A percentile compares a stretch with the other conserved stretches of the same genome.
phyloP scores from a whole-genome alignment of 2,113 vertebrate species.

The Etheostoma spectabile region DNA sequence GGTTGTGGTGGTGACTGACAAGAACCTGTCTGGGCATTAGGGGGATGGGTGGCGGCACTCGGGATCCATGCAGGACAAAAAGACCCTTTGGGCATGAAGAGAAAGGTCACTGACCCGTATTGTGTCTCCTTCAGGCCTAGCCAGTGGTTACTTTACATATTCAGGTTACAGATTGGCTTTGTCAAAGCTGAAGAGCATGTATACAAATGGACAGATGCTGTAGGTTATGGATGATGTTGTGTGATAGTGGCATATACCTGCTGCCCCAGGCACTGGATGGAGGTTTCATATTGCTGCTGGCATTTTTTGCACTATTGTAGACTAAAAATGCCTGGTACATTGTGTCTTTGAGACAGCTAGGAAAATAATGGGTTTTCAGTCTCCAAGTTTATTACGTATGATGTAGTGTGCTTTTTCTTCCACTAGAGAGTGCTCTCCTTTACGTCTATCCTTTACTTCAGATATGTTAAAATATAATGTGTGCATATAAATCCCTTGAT shows the following conservation, averaged over 20 bases:
- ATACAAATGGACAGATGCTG: constrained; percentile 55
- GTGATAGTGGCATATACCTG: constrained; percentile 30
- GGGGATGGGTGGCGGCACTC: constrained; percentile 34
- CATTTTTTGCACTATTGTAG: constrained; percentile 20
- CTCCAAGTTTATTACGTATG: not conserved
- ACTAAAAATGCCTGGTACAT: not conserved
- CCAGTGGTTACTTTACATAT: constrained; percentile 56
- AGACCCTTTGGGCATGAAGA: constrained; percentile 61
- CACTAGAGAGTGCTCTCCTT: constrained; percentile 68
- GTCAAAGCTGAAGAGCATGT: constrained; percentile 55
- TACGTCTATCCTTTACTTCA: constrained; percentile 24
- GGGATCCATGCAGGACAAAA: constrained; percentile 60
- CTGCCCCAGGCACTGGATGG: constrained; percentile 27
- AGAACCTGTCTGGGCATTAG: constrained; percentile 63
- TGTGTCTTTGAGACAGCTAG: constrained; percentile 11
- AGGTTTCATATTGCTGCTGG: constrained; percentile 11
- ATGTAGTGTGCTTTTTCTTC: constrained; percentile 42
- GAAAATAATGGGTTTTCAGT: constrained; percentile 1
- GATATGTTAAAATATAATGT: not conserved
- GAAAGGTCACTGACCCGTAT: constrained; percentile 80
- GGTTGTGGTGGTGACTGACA: constrained; percentile 69
- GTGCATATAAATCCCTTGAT: not conserved
- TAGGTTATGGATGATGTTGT: constrained; percentile 32
- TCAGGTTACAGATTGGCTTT: constrained; percentile 58
- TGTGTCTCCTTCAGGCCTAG: constrained; percentile 64